Evolutionary conservation across 1,140 invertebrate genomes (phyloP).

Genomic region (Macrotrachela quadricornifera): DNA sequence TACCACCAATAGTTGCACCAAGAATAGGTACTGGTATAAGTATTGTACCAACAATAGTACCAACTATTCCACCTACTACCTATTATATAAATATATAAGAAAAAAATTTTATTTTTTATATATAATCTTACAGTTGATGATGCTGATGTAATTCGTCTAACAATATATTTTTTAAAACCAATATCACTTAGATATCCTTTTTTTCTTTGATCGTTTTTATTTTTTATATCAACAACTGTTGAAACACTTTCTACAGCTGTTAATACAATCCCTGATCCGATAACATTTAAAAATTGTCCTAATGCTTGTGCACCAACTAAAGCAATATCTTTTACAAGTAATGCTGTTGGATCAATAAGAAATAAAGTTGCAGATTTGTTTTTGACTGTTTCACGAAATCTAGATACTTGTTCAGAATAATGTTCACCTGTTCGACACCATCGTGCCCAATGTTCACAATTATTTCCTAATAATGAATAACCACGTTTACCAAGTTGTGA

Average conservation of each 20-base stretch:
- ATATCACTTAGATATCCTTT: neutral
- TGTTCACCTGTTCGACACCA: constrained; percentile 7
- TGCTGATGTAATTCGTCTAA: neutral
- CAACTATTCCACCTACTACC: neutral
- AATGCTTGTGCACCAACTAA: neutral
- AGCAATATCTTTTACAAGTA: neutral
- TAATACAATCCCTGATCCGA: neutral
- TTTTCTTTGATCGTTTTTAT: neutral
- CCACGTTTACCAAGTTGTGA: neutral
- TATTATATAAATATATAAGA: neutral
- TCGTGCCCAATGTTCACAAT: constrained; percentile 7
- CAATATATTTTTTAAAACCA: neutral
- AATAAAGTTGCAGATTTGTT: neutral
- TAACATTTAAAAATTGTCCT: neutral
- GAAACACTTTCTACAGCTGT: neutral
- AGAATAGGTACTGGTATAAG: neutral
- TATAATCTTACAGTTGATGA: neutral
- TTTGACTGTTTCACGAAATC: neutral
- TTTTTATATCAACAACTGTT: neutral
- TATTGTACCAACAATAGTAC: neutral
- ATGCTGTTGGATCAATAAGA: too few species aligned
- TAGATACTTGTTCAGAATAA: neutral
- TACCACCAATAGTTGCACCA: neutral
- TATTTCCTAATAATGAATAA: constrained; percentile 1
- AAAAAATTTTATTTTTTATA: neutral